Base-by-base conservation (phyloP, 2,113 vertebrate genomes). In the Lipophrys pholis region DNA sequence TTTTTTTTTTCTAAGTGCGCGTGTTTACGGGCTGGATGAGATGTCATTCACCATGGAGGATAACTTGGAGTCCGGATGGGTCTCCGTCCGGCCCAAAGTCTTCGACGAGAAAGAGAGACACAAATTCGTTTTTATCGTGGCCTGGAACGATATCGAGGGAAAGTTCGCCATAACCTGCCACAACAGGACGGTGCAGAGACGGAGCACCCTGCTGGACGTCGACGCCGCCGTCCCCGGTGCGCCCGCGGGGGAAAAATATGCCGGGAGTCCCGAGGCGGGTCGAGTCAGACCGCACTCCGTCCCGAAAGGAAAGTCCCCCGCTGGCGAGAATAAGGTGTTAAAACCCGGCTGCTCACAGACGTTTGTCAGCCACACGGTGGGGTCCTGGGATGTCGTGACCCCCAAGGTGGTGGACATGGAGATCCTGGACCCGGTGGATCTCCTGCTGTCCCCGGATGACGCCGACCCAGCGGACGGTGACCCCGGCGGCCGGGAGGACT, bases 141-240 rank as follows among this genome's bases (percentile, higher is more conserved):
- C 97, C 84, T 99, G 97, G 97, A 99, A 99, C 77, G 97, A 98
- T 86, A 90, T 99, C 42, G 97, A 98, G 69, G 96, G 95, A 85
- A 98, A 97, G 95, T 97, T 98, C 87, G 97, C 97, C 91, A 94
- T 99, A 91, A 97, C 97, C 85, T 98, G 97, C 91, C 97, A 99
- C 88, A 95, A 99, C 93, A 94, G 97, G 80, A 98, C 97, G 35
- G 95, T 95, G 1, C 97, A 99, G 92, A 91, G 94, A 66, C 91
- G 95, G 79, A 94, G 91, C 80, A 90, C 94, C n/a, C 91, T 94
- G n/a, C 91, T 93, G 52, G 96, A 96, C 56, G 30, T 88, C 5
- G 89, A 87, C 46, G 21, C 6, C 39, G 41, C 21, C 41, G 39
- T 30, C 40, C 41, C 69, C 9, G 54, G 15, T 5, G 69, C 70